Percentiles rank a stretch among this genome's conserved stretches.
Conservation (phyloP, 1,140 invertebrate species). For the Sminthurinus signatus region DNA sequence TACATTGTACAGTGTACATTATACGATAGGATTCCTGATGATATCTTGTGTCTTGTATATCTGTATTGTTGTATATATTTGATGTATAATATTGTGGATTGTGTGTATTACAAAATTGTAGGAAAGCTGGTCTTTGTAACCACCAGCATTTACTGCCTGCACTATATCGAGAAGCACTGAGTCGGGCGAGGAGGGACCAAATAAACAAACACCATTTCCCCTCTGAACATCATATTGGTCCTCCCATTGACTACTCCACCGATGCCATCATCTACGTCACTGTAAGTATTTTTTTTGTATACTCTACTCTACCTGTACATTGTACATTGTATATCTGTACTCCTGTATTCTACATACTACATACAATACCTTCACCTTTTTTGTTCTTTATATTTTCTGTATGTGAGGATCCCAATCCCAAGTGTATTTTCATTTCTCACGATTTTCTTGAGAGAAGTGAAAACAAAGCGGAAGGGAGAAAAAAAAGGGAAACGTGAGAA, state of each 20-base stretch:
- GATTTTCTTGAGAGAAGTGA: too few species aligned
- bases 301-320: not conserved
- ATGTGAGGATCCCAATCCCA: not conserved
- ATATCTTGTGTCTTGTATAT: too few species aligned
- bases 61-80: too few species aligned
- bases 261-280: constrained; percentile 45
- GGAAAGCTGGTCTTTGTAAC: constrained; percentile 16
- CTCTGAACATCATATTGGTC: constrained; percentile 24
- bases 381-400: not conserved
- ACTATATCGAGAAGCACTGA: constrained; percentile 24
- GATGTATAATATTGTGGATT: too few species aligned
- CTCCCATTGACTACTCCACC: constrained; percentile 42
- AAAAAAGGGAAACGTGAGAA: too few species aligned
- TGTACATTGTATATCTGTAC: not conserved
- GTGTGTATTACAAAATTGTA: too few species aligned
- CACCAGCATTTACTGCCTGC: constrained; percentile 13
- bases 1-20: too few species aligned
- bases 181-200: constrained; percentile 26
- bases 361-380: not conserved
- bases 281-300: constrained; percentile 38
- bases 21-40: too few species aligned
- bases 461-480: too few species aligned
- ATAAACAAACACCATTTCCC: constrained; percentile 34
- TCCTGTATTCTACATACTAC: not conserved
- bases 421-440: not conserved